phyloP scores from a whole-genome alignment of 2,888 invertebrate species.

The Agrochola litura region DNA sequence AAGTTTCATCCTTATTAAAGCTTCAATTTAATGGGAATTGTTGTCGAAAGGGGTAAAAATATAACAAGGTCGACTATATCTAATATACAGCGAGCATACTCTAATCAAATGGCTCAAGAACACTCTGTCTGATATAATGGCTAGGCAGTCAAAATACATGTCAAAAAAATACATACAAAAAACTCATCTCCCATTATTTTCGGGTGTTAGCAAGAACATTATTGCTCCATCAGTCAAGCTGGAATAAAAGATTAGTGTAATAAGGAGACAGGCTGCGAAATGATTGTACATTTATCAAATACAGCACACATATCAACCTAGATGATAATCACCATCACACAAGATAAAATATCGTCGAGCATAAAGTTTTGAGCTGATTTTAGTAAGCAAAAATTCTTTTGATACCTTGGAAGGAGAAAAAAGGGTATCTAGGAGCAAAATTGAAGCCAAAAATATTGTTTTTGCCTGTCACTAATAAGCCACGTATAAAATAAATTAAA shows the following conservation, averaged over 20 bases:
- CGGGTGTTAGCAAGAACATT: not conserved
- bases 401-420: not conserved
- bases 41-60: not conserved
- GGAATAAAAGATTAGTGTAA: conserved; percentile 12
- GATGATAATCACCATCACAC: not conserved
- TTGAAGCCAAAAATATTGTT: not conserved
- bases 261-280: conserved; percentile 18
- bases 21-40: no score
- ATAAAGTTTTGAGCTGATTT: not conserved
- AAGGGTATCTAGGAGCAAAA: not conserved
- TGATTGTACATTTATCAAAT: conserved; percentile 6
- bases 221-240: conserved; percentile 17
- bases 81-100: not conserved
- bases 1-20: no score
- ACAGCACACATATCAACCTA: not conserved
- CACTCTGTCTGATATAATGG: not conserved
- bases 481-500: not conserved
- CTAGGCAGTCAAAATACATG: not conserved
- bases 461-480: not conserved
- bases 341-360: not conserved
- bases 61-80: not conserved
- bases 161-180: not conserved
- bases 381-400: not conserved
- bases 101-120: not conserved
- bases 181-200: not conserved